Conservation (phyloP, 1,140 invertebrate species). For the Chrysoperla carnea region DNA sequence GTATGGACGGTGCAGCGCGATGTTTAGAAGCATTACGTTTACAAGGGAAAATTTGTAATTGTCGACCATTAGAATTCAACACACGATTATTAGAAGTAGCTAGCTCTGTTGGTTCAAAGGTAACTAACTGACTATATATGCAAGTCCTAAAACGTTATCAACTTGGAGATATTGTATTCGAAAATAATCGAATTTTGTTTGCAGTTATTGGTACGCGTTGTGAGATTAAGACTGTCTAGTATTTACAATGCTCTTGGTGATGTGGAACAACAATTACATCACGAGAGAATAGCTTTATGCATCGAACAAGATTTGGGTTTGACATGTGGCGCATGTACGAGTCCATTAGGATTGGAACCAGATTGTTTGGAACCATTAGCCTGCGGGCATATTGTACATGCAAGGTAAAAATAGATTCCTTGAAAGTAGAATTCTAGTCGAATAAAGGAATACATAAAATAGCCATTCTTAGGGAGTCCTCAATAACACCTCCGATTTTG, state of each 20-base stretch:
- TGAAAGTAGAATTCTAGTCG: background rate
- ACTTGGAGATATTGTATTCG: background rate
- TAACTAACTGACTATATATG: constrained; percentile 12
- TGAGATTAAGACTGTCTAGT: constrained; percentile 50
- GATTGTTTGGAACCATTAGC: constrained; percentile 60
- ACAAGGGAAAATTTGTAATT: constrained; percentile 70
- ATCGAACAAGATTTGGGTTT: constrained; percentile 55
- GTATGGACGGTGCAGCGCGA: constrained; percentile 66
- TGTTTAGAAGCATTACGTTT: constrained; percentile 57
- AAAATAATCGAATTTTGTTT: constrained; percentile 10
- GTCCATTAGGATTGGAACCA: constrained; percentile 52
- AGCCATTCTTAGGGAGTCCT: no score
- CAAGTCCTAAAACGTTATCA: background rate
- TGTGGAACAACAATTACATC: constrained; percentile 53
- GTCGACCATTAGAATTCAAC: constrained; percentile 65
- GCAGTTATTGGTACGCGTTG: constrained; percentile 57
- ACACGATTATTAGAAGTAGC: constrained; percentile 61
- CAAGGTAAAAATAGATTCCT: constrained; percentile 34
- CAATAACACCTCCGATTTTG: no score
- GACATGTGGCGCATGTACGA: constrained; percentile 55
- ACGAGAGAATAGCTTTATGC: constrained; percentile 47
- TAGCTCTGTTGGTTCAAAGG: constrained; percentile 62
- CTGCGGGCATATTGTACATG: constrained; percentile 69
- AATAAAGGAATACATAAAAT: background rate
- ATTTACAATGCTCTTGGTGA: constrained; percentile 67